phyloP scores from a whole-genome alignment of 2,113 vertebrate species.

The Hydrochoerus hydrochaeris region DNA sequence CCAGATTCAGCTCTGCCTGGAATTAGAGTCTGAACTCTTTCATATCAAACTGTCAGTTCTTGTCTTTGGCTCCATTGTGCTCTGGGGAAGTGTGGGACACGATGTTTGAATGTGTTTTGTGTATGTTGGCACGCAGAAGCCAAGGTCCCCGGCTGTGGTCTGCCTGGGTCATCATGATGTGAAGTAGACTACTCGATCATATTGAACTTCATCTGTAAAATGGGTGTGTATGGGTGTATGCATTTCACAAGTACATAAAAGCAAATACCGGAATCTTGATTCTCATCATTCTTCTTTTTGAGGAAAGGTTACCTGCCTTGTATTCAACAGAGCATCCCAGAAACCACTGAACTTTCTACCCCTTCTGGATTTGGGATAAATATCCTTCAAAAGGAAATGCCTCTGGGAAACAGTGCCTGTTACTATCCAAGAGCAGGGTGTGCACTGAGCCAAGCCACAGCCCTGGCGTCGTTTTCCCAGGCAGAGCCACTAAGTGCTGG shows the following conservation, averaged over 20 bases:
- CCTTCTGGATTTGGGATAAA: neutral
- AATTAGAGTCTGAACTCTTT: neutral
- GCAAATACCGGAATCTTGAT: neutral
- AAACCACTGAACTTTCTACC: neutral
- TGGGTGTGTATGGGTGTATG: neutral
- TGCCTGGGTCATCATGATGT: neutral
- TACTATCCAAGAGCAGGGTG: neutral
- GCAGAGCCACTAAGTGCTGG: neutral
- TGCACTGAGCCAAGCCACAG: rapidly evolving
- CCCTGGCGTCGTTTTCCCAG: neutral
- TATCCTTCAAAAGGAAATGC: neutral
- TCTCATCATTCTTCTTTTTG: neutral
- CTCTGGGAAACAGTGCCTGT: neutral
- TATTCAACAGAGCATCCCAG: neutral
- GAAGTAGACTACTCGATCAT: rapidly evolving
- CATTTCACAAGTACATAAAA: neutral
- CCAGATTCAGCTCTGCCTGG: neutral
- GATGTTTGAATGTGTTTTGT: neutral
- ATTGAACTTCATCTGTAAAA: neutral
- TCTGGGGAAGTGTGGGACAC: neutral
- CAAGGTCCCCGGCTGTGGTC: neutral
- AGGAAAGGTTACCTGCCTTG: neutral
- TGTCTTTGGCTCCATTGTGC: neutral
- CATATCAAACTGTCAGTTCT: neutral
- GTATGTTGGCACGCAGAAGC: neutral